Percentiles rank a stretch among this genome's conserved stretches.
phyloP scores from a whole-genome alignment of 2,888 invertebrate species.

The Microplitis manilae region DNA sequence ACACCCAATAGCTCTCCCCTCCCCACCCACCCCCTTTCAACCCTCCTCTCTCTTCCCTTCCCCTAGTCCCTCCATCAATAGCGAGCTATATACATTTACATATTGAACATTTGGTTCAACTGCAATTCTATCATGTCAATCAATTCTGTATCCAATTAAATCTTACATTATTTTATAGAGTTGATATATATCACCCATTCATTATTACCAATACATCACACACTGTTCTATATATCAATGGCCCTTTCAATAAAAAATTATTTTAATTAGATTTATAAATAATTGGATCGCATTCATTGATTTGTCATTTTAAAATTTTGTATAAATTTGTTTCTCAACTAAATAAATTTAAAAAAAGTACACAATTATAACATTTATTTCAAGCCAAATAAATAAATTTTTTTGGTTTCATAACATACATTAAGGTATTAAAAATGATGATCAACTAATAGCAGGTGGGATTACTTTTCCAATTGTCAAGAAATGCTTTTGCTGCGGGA shows the following conservation, averaged over 20 bases:
- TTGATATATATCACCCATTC: neutral
- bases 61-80: neutral
- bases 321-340: no score
- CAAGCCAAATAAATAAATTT: no score
- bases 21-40: neutral
- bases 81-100: neutral
- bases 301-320: neutral
- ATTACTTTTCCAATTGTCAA: conserved; percentile 31
- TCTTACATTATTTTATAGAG: conserved; percentile 8
- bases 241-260: neutral
- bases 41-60: neutral
- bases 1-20: neutral
- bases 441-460: conserved; percentile 50
- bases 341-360: no score
- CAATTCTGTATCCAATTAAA: conserved; percentile 17
- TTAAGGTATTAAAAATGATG: conserved; percentile 50
- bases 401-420: conserved; percentile 2
- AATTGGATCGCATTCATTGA: neutral
- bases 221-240: neutral
- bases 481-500: conserved; percentile 17
- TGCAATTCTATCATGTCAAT: conserved; percentile 11
- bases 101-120: conserved; percentile 5
- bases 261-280: neutral
- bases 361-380: no score
- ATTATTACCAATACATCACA: neutral